Evolutionary conservation across 2,113 vertebrate genomes (phyloP), one percentile per base, ranked within the genome.

Genomic region (Heterotilapia buettikoferi): DNA sequence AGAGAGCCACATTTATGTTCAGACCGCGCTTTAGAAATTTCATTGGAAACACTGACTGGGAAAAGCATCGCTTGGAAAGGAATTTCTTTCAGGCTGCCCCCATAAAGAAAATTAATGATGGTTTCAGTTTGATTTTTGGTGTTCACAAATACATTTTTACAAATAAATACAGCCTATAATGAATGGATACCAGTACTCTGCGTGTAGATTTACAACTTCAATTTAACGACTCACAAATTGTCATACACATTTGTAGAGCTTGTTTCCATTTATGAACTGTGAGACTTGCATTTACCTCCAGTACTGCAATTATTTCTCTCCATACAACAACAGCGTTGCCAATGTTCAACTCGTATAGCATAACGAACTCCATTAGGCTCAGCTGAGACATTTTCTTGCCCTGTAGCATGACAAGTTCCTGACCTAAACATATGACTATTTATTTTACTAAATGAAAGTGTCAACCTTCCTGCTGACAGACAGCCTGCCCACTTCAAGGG

Each of bases 381-480:
- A 21, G 6, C 26, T 68, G n/a, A 59, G 16, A 57, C 19, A 21
- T 89, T 56, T 45, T 19, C 84, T 14, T 66, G 29, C 19, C 6
- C 2, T 6, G n/a, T 14, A 31, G 73, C 29, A 61, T 88, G n/a
- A 84, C 66, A 54, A 7, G 36, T 40, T 21, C 40, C 50, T 24
- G 21, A 47, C 7, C 24, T 33, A 10, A 68, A 84, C 80, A 68
- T 56, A n/a, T 18, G n/a, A 50, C 83, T 52, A 66, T 91, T 92
- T 86, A 84, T 88, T 92, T 88, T 66, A 40, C 68, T 10, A 84
- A 87, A 86, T 82, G 68, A 84, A 92, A 90, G 80, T 87, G 86
- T 91, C 88, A 84, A 40, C n/a, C 83, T 82, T 78, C 63, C 71
- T 26, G 1, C 86, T 83, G 76, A 88, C 81, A 86, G 84, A 33